phyloP scores from a whole-genome alignment of 2,797 vertebrate genomes.

The Labeo calbasu region DNA sequence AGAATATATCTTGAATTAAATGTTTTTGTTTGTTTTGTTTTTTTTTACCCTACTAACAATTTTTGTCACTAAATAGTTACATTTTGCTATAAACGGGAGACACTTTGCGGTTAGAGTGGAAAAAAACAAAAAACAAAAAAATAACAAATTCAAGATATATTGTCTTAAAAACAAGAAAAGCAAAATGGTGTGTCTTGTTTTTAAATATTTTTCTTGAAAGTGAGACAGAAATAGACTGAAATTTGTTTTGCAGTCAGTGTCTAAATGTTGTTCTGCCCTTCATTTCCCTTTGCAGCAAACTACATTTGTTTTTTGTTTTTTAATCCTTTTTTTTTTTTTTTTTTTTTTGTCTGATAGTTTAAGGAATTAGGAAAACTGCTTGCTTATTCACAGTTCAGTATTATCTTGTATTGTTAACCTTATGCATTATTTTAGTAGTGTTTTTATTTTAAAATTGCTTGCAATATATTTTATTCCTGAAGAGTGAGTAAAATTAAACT shows the following conservation, averaged over 20 bases:
- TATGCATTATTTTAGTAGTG: slow-evolving; percentile 50
- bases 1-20: neutral
- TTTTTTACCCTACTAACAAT: neutral
- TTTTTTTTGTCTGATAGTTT: neutral
- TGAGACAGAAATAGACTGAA: slow-evolving; percentile 17
- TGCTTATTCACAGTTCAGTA: slow-evolving; percentile 22
- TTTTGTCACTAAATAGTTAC: neutral
- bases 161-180: slow-evolving; percentile 44
- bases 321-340: too few relatives aligned
- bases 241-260: slow-evolving; percentile 13
- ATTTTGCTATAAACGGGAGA: neutral
- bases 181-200: slow-evolving; percentile 21
- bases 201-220: slow-evolving; percentile 17
- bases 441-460: slow-evolving; percentile 33
- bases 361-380: slow-evolving; percentile 15
- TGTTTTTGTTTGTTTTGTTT: neutral
- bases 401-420: slow-evolving; percentile 63
- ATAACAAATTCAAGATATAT: slow-evolving; percentile 17
- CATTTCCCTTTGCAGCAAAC: slow-evolving; percentile 64
- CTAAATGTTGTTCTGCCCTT: slow-evolving; percentile 46
- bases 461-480: slow-evolving; percentile 74
- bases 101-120: neutral
- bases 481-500: slow-evolving; percentile 57
- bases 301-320: neutral
- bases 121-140: too few relatives aligned